Conservation (phyloP, 2,797 vertebrate genomes). For the Poecilia gillii region DNA sequence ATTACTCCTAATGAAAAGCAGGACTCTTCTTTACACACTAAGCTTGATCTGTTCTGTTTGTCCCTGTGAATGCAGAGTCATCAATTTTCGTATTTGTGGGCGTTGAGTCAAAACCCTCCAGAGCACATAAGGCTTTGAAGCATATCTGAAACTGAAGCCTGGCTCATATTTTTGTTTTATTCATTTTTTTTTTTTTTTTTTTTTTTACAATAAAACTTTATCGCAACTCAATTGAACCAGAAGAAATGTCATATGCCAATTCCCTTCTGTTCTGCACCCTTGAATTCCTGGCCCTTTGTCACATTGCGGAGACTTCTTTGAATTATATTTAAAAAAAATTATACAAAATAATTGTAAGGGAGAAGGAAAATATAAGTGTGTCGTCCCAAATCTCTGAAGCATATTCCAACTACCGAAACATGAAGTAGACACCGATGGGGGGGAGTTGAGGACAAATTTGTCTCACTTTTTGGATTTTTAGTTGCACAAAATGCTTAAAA, state of each 20-base stretch:
- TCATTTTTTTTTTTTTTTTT: slow-evolving; percentile 6
- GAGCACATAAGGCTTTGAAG: slow-evolving; percentile 10
- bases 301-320: background rate
- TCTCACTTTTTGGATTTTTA: background rate
- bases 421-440: background rate
- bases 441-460: background rate
- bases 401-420: too few relatives aligned
- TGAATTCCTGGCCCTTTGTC: background rate
- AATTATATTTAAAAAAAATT: background rate
- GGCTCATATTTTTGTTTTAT: slow-evolving; percentile 22
- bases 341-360: background rate
- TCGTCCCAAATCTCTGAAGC: background rate
- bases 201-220: slow-evolving; percentile 13
- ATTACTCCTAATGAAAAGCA: slow-evolving; percentile 68
- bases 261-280: slow-evolving; percentile 12
- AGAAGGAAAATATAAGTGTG: background rate
- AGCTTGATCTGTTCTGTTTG: slow-evolving; percentile 28
- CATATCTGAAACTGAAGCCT: slow-evolving; percentile 38
- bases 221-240: slow-evolving; percentile 16
- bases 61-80: slow-evolving; percentile 46
- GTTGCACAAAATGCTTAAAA: background rate
- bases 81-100: slow-evolving; percentile 37
- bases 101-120: slow-evolving; percentile 12
- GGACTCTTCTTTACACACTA: slow-evolving; percentile 25
- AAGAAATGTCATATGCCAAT: slow-evolving; percentile 23